These are phyloP conservation scores for Gastrophryne carolinensis DNA, from an alignment of 2,797 vertebrate genomes.

Conservation along the genomic window DNA sequence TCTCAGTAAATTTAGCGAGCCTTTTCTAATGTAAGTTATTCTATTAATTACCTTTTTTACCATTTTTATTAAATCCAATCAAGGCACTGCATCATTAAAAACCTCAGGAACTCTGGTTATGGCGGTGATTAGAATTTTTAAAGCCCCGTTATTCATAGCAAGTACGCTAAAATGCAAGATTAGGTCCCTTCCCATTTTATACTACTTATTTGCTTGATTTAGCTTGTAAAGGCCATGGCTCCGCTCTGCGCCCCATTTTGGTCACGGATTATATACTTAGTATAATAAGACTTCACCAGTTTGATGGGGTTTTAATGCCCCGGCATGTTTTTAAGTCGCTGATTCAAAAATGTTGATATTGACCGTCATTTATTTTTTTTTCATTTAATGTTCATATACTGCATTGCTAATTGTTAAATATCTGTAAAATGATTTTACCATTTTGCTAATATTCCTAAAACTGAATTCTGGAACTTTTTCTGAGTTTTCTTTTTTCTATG, in stretches of 20 bases:
- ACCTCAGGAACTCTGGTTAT: slow-evolving; percentile 61
- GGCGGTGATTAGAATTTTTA: slow-evolving; percentile 72
- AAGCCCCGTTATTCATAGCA: slow-evolving; percentile 70
- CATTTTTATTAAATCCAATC: slow-evolving; percentile 58
- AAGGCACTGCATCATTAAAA: slow-evolving; percentile 63
- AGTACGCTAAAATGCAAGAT: slow-evolving; percentile 66
- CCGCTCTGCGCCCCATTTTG: neutral
- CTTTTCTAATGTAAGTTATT: slow-evolving; percentile 53
- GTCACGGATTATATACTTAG: slow-evolving; percentile 53
- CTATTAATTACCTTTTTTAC: slow-evolving; percentile 62
- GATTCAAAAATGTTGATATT: neutral
- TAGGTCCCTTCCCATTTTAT: slow-evolving; percentile 46
- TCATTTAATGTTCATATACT: neutral
- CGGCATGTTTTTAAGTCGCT: neutral
- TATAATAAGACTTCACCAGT: neutral
- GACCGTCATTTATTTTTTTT: neutral
- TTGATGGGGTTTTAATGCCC: neutral
- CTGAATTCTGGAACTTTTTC: too few species aligned
- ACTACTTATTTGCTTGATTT: slow-evolving; percentile 60
- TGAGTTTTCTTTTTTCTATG: neutral
- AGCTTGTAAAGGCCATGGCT: slow-evolving; percentile 56
- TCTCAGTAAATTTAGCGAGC: slow-evolving; percentile 54
- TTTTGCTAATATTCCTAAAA: neutral
- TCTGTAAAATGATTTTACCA: neutral
- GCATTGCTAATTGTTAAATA: neutral